phyloP scores from a whole-genome alignment of 2,113 vertebrate genomes.

The Nansenia antarctica region DNA sequence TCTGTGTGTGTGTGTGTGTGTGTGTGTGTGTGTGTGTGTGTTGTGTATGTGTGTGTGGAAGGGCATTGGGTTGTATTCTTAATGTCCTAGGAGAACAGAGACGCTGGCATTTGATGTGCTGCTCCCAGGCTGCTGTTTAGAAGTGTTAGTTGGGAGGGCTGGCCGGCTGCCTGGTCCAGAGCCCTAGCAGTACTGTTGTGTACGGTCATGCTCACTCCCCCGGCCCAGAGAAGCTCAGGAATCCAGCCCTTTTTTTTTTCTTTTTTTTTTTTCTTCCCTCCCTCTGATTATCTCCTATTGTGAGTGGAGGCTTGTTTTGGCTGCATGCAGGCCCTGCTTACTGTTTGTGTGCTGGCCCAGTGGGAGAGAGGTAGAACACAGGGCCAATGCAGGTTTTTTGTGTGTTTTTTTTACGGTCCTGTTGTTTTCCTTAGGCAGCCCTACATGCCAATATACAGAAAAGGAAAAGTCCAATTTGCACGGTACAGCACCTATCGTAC shows the following conservation, averaged over 20 bases:
- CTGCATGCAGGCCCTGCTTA: slow-evolving; percentile 51
- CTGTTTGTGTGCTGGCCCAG: slow-evolving; percentile 46
- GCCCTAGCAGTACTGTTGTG: slow-evolving; percentile 18
- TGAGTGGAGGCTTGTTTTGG: slow-evolving; percentile 64
- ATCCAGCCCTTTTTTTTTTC: slow-evolving; percentile 63
- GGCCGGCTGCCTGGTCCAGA: background rate
- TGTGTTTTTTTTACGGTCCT: too few species aligned
- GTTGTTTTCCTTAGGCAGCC: slow-evolving; percentile 23
- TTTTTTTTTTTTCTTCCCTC: too few species aligned
- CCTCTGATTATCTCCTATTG: slow-evolving; percentile 63
- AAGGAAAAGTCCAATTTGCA: slow-evolving; percentile 13
- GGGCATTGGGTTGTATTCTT: slow-evolving; percentile 18
- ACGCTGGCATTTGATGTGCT: background rate
- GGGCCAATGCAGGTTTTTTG: too few species aligned
- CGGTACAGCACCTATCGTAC: slow-evolving; percentile 17
- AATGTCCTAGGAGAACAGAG: slow-evolving; percentile 25
- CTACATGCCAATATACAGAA: slow-evolving; percentile 9
- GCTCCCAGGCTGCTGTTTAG: background rate
- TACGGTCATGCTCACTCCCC: slow-evolving; percentile 35
- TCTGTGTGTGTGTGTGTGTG: too few species aligned
- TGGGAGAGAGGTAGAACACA: slow-evolving; percentile 21
- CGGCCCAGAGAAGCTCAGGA: slow-evolving; percentile 52
- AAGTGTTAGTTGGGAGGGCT: background rate
- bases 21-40: too few species aligned
- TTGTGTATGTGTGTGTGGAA: too few species aligned